These are phyloP conservation scores for Falcunculus frontatus DNA, from an alignment of 2,113 vertebrate species.

Conservation along the genomic window DNA sequence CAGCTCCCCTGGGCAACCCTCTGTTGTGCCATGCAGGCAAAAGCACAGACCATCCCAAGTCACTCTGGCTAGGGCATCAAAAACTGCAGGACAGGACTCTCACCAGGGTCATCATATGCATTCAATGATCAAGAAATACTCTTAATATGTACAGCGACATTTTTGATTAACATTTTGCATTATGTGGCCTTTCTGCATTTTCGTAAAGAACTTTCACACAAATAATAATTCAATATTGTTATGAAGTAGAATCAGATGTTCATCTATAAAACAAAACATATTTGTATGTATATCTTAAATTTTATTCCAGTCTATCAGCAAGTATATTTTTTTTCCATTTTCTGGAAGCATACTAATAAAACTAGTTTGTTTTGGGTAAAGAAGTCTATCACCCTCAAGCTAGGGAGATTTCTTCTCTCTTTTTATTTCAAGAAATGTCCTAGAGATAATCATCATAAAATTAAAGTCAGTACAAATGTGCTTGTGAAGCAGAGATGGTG, in stretches of 20 bases:
- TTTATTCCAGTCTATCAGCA: background rate
- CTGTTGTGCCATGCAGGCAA: background rate
- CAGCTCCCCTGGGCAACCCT: background rate
- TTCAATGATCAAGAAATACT: background rate
- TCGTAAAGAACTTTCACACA: background rate
- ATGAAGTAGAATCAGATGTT: background rate
- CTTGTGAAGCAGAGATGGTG: rapidly evolving
- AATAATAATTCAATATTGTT: background rate
- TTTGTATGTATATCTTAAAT: background rate
- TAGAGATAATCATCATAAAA: background rate
- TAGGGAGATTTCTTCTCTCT: background rate
- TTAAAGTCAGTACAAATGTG: background rate
- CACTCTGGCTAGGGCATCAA: background rate
- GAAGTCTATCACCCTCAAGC: background rate
- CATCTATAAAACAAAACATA: background rate
- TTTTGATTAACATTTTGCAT: background rate
- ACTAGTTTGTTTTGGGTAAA: background rate
- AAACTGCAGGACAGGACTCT: background rate
- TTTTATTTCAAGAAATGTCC: background rate
- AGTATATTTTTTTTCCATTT: background rate
- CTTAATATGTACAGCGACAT: background rate
- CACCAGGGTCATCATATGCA: background rate
- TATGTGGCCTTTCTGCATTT: background rate
- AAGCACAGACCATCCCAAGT: background rate
- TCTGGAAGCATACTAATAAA: background rate